Percentiles rank a stretch among this genome's conserved stretches.
These are phyloP conservation scores for Bombus cullumanus DNA, from an alignment of 1,140 invertebrate species.

Conservation along the genomic window DNA sequence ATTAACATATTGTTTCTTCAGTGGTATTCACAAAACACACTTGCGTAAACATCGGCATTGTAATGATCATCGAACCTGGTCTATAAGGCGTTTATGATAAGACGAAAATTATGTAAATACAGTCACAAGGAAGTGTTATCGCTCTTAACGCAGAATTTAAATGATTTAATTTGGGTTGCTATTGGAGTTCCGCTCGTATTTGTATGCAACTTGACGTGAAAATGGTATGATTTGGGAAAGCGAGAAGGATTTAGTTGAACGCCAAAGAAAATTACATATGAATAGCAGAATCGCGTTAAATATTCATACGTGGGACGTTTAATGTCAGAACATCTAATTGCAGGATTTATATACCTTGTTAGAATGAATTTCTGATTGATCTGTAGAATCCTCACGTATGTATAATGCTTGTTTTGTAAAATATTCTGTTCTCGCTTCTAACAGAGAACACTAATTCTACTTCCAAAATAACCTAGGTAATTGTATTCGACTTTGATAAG, in stretches of 20 bases:
- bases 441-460: no score
- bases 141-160: constrained; percentile 4
- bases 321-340: neutral
- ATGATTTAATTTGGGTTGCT: constrained; percentile 16
- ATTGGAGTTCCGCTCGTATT: neutral
- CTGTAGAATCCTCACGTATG: neutral
- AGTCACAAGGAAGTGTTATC: neutral
- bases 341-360: neutral
- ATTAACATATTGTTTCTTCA: no score
- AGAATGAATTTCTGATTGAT: neutral
- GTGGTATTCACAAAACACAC: neutral
- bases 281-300: neutral
- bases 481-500: no score
- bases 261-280: neutral
- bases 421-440: no score
- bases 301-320: neutral
- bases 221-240: neutral
- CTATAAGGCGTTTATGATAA: neutral
- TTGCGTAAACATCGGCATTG: neutral
- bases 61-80: neutral
- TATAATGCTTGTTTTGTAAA: neutral
- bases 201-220: neutral
- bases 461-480: no score
- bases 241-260: neutral
- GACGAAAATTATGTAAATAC: neutral